These are phyloP conservation scores for Trypoxylus dichotomus DNA, from an alignment of 1,140 invertebrate genomes.

Conservation along the genomic window DNA sequence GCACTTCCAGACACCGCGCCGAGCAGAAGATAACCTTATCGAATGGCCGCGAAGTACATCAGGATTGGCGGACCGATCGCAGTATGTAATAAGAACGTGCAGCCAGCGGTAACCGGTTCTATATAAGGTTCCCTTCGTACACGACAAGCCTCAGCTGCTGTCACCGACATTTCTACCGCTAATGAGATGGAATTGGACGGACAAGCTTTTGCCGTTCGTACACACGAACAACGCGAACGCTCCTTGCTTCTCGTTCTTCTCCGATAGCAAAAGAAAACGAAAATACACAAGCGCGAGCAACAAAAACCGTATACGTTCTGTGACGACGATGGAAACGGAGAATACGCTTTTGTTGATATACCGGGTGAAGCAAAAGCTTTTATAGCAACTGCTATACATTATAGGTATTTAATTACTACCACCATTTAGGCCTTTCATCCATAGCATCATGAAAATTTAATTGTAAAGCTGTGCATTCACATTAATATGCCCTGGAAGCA, in stretches of 20 bases:
- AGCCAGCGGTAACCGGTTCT: slow-evolving; percentile 49
- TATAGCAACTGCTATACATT: not conserved
- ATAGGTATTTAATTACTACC: too few relatives aligned
- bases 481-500: too few relatives aligned
- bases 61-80: slow-evolving; percentile 41
- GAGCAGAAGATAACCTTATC: slow-evolving; percentile 48
- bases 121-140: slow-evolving; percentile 47
- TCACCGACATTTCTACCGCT: slow-evolving; percentile 53
- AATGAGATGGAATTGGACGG: slow-evolving; percentile 54
- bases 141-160: slow-evolving; percentile 51
- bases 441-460: too few relatives aligned
- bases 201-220: slow-evolving; percentile 49
- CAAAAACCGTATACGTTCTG: not conserved
- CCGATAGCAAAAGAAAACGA: slow-evolving; percentile 3
- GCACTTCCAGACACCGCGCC: slow-evolving; percentile 42
- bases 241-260: not conserved
- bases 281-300: slow-evolving; percentile 10
- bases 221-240: slow-evolving; percentile 38
- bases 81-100: slow-evolving; percentile 40
- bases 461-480: too few relatives aligned
- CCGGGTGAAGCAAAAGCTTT: not conserved
- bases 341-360: not conserved
- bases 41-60: slow-evolving; percentile 47
- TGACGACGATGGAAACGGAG: not conserved
- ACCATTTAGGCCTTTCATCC: too few relatives aligned